Base-by-base conservation (phyloP, 2,888 invertebrate species). In the Philopedon plagiatum region DNA sequence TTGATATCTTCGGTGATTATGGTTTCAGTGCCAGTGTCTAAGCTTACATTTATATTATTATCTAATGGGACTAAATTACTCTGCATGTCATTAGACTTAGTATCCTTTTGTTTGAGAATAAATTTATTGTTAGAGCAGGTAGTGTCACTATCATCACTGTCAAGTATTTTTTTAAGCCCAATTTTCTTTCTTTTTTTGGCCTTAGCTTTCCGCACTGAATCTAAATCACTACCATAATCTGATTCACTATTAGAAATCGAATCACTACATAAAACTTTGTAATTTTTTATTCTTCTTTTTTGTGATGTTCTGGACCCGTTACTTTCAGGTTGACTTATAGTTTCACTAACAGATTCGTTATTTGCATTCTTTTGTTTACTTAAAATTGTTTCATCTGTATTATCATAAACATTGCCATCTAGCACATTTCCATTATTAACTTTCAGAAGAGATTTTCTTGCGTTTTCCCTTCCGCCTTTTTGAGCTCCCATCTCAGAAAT, bases 111-210 rank as follows among this genome's bases (percentile, higher is more conserved):
- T 15, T 7, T 7, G 26, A 18, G 15, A 32, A 13, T 1, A 0
- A 8, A 15, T 15, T 54, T 32, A 9, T 18, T 18, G 29, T 9
- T 18, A 15, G 51, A 29, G 18, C 8, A 26, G 8, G 7, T 9
- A 29, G 1, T 15, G 5, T 18, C 51, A 18, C 49, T 49, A 11
- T 29, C 18, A 15, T 54, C 29, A 54, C 8, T 29, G 9, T 54
- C 29, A 54, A 8, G 29, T 29, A 54, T 15, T 60, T 29, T 34
- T 9, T 34, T 51, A 2, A 9, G 9, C 39, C n/a, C 26, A 29
- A 39, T 32, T 44, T 34, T 26, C n/a, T 44, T 46, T 46, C 62
- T 44, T 13, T 62, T 62, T 19, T 61, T 61, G 11, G 19, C 15
- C 9, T 11, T 29, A 15, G 5, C 15, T 23, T 1, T 23, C 5